Evolutionary conservation across 53 echinoderm and acorn worm genomes (phyloP), one percentile per base, ranked within the genome.

Genomic region (Paracentrotus lividus): DNA sequence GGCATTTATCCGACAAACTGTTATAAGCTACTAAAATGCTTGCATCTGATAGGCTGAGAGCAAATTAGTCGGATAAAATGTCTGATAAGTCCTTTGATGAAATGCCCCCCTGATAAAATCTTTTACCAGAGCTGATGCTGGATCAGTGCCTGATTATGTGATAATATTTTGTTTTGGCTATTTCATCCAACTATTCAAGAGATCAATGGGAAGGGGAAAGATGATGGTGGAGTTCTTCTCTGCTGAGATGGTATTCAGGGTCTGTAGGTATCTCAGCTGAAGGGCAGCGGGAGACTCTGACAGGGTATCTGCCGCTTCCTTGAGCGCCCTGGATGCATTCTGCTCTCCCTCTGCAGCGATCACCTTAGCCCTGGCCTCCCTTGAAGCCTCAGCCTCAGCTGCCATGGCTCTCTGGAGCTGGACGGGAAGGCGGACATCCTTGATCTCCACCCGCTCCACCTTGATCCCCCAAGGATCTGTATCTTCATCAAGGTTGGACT

Each of bases 221-320:
- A 99, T 96, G 87, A 99, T 99, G 55, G 99, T 99, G 29, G 99
- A 99, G 92, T 98, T 98, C 96, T 96, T 98, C 92, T 98, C 98
- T 2, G 97, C 98, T 31, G 98, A 97, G 85, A 98, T 99, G 93
- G 96, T 97, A 94, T 99, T 97, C 57, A 99, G 95, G 4, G 99
- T 99, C 91, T 99, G 99, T 31, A 99, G 90, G 76, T 99, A 99
- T 36, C 99, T 95, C 84, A 99, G 99, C 88, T 99, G 99, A 2
- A 99, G 96, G 53, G 99, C 97, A 21, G 95, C 78, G 2, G 99
- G 99, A 3, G 97, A 95, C 68, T 97, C 96, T 0, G 96, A 85
- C 33, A 99, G 97, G 42, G 96, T 95, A 59, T 99, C 99, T 0
- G 99, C 99, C 21, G 99, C 99, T 76, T 99, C 99, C 86, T 97